Conservation (phyloP, 2,113 vertebrate genomes). For the Anser cygnoides region DNA sequence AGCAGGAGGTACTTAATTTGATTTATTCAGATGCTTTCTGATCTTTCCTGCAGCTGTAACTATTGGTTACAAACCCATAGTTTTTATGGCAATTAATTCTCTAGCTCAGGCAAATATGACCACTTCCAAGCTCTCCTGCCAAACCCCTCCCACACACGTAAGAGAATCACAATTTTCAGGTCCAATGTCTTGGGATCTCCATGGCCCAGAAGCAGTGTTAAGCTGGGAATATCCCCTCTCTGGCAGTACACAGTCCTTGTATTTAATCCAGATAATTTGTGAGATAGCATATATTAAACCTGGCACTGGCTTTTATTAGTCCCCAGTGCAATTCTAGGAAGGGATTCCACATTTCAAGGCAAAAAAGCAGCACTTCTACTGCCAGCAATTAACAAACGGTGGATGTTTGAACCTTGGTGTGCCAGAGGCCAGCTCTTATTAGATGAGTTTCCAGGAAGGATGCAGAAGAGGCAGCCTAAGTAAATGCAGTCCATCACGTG, state of each 20-base stretch:
- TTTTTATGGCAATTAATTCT: slow-evolving; percentile 52
- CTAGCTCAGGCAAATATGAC: slow-evolving; percentile 35
- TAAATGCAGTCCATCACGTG: not conserved
- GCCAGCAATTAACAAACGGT: slow-evolving; percentile 48
- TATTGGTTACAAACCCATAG: slow-evolving; percentile 42
- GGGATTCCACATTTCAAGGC: slow-evolving; percentile 48
- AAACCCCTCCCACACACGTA: slow-evolving; percentile 12
- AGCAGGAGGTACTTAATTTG: slow-evolving; percentile 19
- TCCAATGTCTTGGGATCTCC: slow-evolving; percentile 37
- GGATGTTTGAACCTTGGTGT: slow-evolving; percentile 3
- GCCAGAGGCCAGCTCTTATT: slow-evolving; percentile 12
- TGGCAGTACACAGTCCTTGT: slow-evolving; percentile 14
- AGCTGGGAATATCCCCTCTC: slow-evolving; percentile 41
- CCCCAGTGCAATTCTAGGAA: slow-evolving; percentile 48
- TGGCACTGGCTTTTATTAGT: slow-evolving; percentile 46
- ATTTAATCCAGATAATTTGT: slow-evolving; percentile 59
- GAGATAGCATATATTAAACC: slow-evolving; percentile 59
- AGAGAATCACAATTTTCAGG: slow-evolving; percentile 17
- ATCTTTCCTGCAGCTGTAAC: slow-evolving; percentile 54
- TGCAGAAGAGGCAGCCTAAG: slow-evolving; percentile 7
- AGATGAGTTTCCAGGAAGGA: slow-evolving; percentile 57
- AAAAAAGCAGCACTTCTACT: slow-evolving; percentile 16
- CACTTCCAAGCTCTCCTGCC: slow-evolving; percentile 30
- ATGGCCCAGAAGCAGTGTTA: slow-evolving; percentile 25
- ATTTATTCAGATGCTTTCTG: slow-evolving; percentile 34